A percentile compares a stretch with the other conserved stretches of the same genome.
Conservation (phyloP, 2,113 vertebrate species). For the Oxyura jamaicensis region DNA sequence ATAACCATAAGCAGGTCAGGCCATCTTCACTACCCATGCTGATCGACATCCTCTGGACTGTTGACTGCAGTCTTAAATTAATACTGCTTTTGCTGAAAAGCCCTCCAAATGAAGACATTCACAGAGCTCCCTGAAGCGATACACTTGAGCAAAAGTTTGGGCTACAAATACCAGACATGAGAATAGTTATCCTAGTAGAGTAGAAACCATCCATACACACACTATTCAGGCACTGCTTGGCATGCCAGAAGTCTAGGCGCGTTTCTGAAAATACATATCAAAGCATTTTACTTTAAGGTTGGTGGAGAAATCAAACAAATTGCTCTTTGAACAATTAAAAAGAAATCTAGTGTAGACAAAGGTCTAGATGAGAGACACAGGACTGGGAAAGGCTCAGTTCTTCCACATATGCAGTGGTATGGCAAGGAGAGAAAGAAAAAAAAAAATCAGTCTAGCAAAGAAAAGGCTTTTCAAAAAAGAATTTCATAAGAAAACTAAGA, state of each 20-base stretch:
- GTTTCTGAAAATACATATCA: neutral
- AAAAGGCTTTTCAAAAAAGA: neutral
- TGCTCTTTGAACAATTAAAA: neutral
- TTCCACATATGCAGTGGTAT: neutral
- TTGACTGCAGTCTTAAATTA: neutral
- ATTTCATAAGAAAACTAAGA: neutral
- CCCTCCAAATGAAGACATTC: neutral
- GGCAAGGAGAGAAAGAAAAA: neutral
- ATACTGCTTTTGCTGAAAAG: neutral
- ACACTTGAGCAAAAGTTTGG: neutral
- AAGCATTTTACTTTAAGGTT: neutral
- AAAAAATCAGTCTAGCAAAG: neutral
- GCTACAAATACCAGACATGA: rapidly evolving
- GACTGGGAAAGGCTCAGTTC: neutral
- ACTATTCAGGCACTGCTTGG: neutral
- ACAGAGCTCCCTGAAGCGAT: neutral
- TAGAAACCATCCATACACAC: neutral
- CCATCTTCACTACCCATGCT: neutral
- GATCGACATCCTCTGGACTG: neutral
- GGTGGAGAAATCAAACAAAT: neutral
- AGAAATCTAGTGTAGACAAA: neutral
- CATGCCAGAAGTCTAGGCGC: neutral
- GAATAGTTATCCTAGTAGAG: neutral
- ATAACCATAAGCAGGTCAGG: neutral
- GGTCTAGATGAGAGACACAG: neutral